These are phyloP conservation scores for Nannoperca australis DNA, from an alignment of 2,797 vertebrate genomes.

Conservation along the genomic window DNA sequence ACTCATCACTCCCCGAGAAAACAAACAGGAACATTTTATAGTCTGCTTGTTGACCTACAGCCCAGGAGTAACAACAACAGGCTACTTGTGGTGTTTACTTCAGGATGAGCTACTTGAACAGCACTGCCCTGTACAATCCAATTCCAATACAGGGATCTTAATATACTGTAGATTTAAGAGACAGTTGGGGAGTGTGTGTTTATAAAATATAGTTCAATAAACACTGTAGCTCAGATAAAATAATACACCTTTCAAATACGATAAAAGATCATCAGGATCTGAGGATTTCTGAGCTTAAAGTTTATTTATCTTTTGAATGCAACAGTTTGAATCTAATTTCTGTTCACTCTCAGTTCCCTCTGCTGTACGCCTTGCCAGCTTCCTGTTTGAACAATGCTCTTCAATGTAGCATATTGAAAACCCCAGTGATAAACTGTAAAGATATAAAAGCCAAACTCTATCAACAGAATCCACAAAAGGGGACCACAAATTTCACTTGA, in stretches of 20 bases:
- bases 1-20: slow-evolving; percentile 63
- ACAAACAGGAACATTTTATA: slow-evolving; percentile 75
- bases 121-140: slow-evolving; percentile 25
- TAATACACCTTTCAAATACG: slow-evolving; percentile 27
- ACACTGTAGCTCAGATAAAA: slow-evolving; percentile 18
- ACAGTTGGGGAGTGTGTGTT: neutral
- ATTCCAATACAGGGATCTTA: slow-evolving; percentile 23
- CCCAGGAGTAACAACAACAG: slow-evolving; percentile 56
- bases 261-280: slow-evolving; percentile 18
- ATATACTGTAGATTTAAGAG: slow-evolving; percentile 16
- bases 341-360: neutral
- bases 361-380: neutral
- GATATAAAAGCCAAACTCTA: slow-evolving; percentile 39
- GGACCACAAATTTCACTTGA: slow-evolving; percentile 20
- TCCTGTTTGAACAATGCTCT: slow-evolving; percentile 29
- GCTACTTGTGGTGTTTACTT: slow-evolving; percentile 56
- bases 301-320: neutral
- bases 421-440: slow-evolving; percentile 34
- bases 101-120: slow-evolving; percentile 58
- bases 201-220: slow-evolving; percentile 23
- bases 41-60: slow-evolving; percentile 71
- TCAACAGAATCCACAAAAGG: slow-evolving; percentile 47
- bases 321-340: neutral
- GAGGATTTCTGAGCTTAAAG: neutral
- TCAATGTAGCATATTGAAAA: slow-evolving; percentile 20